Conservation (phyloP, 1,140 invertebrate species). For the Hyles vespertilio region DNA sequence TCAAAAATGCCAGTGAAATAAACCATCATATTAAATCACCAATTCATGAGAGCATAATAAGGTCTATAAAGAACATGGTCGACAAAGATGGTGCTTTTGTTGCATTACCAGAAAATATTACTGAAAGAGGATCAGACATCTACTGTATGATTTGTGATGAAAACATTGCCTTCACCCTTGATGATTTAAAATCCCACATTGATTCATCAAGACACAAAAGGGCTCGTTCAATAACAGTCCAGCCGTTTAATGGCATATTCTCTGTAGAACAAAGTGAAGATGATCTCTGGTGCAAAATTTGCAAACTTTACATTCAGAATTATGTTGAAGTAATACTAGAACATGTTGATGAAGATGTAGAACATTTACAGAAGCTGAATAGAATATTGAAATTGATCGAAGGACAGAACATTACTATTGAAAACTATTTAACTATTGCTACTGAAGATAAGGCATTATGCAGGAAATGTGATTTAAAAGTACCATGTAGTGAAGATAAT, state of each 20-base stretch:
- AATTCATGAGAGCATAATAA: conserved; percentile 16
- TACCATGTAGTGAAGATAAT: conserved; percentile 39
- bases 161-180: conserved; percentile 7
- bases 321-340: conserved; percentile 41
- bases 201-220: conserved; percentile 23
- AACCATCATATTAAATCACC: conserved; percentile 20
- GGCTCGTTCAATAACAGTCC: conserved; percentile 35
- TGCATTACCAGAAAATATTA: conserved; percentile 22
- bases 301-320: conserved; percentile 25
- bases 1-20: conserved; percentile 14
- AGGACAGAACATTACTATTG: conserved; percentile 36
- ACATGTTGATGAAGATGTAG: conserved; percentile 36
- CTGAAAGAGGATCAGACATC: conserved; percentile 10
- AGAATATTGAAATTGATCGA: conserved; percentile 33
- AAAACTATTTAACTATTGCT: conserved; percentile 32
- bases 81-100: conserved; percentile 35
- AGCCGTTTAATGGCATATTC: conserved; percentile 42
- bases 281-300: conserved; percentile 37
- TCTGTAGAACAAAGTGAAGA: conserved; percentile 30
- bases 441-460: conserved; percentile 40
- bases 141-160: conserved; percentile 33
- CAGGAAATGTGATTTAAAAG: conserved; percentile 30
- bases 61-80: conserved; percentile 21
- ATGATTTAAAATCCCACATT: conserved; percentile 11
- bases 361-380: conserved; percentile 23